Evolutionary conservation across 2,113 vertebrate species (phyloP), one percentile per base, ranked within the genome.

Genomic region (Leucosticte australis): DNA sequence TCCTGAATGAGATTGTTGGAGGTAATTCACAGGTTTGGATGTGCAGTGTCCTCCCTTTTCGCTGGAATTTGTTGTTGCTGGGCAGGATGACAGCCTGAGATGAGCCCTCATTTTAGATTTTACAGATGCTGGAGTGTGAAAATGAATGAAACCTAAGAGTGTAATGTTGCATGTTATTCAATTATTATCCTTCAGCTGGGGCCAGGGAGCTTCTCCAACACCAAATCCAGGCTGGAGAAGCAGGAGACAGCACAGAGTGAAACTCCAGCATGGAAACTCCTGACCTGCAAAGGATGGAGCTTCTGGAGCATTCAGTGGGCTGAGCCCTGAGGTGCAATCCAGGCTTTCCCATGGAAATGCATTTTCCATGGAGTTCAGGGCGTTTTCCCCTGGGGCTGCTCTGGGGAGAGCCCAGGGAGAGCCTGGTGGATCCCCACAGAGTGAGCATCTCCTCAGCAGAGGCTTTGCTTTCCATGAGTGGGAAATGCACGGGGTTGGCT

Each of bases 121-220:
- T 94, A 83, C 95, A 94, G 84, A 92, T 85, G 63, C 87, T 63
- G 3, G 41, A 84, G 74, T 94, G 96, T 87, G 96, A 94, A 92
- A 96, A 97, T 92, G 95, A 96, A 74, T 57, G 81, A 85, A 94
- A 60, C 37, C 94, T 83, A 16, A 2, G 79, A 83, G 89, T 83
- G 87, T 87, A 95, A 94, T 77, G 92, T 96, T 95, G 92, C 91
- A 85, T 94, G 80, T 94, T 79, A 96, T 95, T 94, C 91, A 95
- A 92, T 95, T 91, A 87, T 84, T 92, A 27, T 39, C 33, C 80
- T 93, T 94, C 90, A 59, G 42, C 75, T 88, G 79, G 64, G 63
- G 60, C 93, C 89, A n/a, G 87, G 77, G 70, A 76, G 44, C 41
- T 89, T 35, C 87, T 87, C 41, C 44, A 63, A 12, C 9, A 19